Base-by-base conservation (phyloP, 2,888 invertebrate genomes). In the Melitaea athalia region DNA sequence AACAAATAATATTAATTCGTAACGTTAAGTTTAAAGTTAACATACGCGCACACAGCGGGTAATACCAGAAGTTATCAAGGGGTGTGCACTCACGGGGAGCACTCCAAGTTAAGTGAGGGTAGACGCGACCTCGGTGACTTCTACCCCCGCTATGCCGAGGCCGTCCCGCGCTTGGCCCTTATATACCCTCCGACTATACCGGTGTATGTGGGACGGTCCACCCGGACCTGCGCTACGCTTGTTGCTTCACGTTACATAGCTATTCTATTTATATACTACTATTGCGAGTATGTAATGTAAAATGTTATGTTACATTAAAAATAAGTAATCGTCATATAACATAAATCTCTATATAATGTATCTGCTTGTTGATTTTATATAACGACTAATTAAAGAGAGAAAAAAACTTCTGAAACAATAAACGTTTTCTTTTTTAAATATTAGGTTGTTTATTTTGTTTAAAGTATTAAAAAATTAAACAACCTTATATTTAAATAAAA, bases 181-280 rank as follows among this genome's bases (percentile, higher is more conserved):
- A 15, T 57, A 57, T 57, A 57, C 38, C 57, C 57, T 42, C 3
- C 2, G 15, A 7, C 14, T 50, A 11, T 14, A 57, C 38, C 38
- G 8, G 10, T n/a, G 38, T 42, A 42, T 38, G 15, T 57, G 11
- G 57, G 14, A 8, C 4, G 15, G 38, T 57, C 42, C 15, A 12
- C 33, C 57, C 57, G 42, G 57, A 57, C 38, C 42, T 57, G 57
- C 57, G 57, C 57, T 57, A n/a, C 57, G 57, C 57, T 42, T 57
- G 57, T 57, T 57, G 57, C 57, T 42, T 57, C 57, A 8, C 4
- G 8, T 38, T 38, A 38, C 38, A 15, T 42, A 57, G 5, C 8
- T 38, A 42, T 42, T 57, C 8, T 31, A 15, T 11, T 10, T 14
- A 42, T 57, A 15, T 33, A 42, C 42, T 42, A 15, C 15, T 57